Base-by-base conservation (phyloP, 2,888 invertebrate species). In the Netelia fuscicornis region DNA sequence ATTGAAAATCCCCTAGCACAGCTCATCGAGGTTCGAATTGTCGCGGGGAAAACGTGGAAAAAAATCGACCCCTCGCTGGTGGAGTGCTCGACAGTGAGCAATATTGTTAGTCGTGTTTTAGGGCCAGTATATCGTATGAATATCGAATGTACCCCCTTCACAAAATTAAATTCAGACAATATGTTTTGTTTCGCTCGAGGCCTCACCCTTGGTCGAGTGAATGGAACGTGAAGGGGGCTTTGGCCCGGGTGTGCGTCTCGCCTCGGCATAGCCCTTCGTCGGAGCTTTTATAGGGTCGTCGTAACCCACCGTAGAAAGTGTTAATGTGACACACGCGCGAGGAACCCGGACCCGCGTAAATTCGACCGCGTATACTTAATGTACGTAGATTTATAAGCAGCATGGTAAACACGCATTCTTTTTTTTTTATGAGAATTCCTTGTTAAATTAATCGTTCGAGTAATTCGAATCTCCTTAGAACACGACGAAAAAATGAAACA, bases 91-190 rank as follows among this genome's bases (percentile, higher is more conserved):
- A 79, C 64, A 76, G 81, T 62, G 65, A 48, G 17, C 70, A 74
- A 68, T 85, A 90, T 91, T 91, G 91, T 92, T 91, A 91, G 90
- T 91, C 90, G 89, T 90, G 89, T 92, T 91, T 90, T 90, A 78
- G 76, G 75, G 77, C 81, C 85, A 70, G 68, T 85, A 80, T 91
- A 92, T 91, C 93, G 90, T 93, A 93, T 93, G 93, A 93, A 93
- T 93, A 93, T 93, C 92, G 92, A 93, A 93, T 92, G 91, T 90
- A 90, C 83, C 87, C 84, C 87, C 81, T 89, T 89, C 92, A 89
- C 89, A 92, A 92, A 93, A 93, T 93, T 93, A 93, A 93, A 93
- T 93, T 93, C 92, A 91, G 91, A 93, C 93, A 93, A 93, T 93
- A 93, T 93, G 93, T 93, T 93, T 93, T 93, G 93, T 93, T 93